These are phyloP conservation scores for Podocnemis expansa DNA, from an alignment of 2,113 vertebrate genomes.

Conservation along the genomic window DNA sequence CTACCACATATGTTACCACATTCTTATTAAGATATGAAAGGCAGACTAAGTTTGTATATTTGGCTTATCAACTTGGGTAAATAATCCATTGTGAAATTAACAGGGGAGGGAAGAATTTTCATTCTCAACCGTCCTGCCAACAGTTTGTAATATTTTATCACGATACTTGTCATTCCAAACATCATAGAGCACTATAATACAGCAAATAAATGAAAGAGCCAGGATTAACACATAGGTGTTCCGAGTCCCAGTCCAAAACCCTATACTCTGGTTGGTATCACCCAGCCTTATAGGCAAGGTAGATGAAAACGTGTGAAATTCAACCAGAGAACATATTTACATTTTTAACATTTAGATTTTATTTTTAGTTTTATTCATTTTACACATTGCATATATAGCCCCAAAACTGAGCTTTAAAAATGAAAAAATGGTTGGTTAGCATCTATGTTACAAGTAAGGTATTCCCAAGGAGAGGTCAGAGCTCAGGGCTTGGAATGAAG, in stretches of 20 bases:
- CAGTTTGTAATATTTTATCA: neutral
- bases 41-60: neutral
- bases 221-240: neutral
- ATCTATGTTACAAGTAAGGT: neutral
- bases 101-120: neutral
- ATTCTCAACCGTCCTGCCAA: neutral
- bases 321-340: neutral
- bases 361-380: neutral
- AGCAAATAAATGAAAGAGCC: neutral
- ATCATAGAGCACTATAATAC: neutral
- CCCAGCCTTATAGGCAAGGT: neutral
- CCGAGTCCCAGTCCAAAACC: neutral
- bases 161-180: neutral
- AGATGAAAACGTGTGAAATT: neutral
- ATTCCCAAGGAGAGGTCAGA: neutral
- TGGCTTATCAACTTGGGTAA: neutral
- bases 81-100: neutral
- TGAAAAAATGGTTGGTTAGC: neutral
- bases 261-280: neutral
- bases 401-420: neutral
- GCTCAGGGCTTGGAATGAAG: slow-evolving; percentile 6
- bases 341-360: neutral
- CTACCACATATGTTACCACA: too few species aligned
- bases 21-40: neutral
- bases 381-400: neutral